Base-by-base conservation (phyloP, 2,888 invertebrate genomes). In the Drosophila merina region DNA sequence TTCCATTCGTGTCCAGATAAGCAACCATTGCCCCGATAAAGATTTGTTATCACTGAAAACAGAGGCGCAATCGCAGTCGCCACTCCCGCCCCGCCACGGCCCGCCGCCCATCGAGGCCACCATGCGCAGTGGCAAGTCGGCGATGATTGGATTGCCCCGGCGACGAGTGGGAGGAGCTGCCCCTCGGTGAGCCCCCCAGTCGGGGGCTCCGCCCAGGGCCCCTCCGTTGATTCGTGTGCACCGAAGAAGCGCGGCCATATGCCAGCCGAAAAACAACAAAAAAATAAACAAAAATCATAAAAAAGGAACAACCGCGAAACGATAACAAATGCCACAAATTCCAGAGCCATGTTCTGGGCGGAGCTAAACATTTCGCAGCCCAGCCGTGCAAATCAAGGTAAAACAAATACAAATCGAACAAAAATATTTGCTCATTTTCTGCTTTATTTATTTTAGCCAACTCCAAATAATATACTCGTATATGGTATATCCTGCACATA, bases 31-130 rank as follows among this genome's bases (percentile, higher is more conserved):
- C 74, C 70, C 12, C 79, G 80, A 85, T 88, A 88, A 88, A 89
- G 90, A 86, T 89, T 90, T 90, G 88, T 90, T 90, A 90, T 89
- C 90, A 89, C 80, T 89, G 88, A 89, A 90, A 89, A 89, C 84
- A 89, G 76, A 87, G 83, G 74, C 77, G 75, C 79, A 84, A 81
- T 73, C 88, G 79, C 82, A 85, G 51, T 56, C 38, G 28, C 45
- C 31, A 12, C 33, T 40, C 38, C 59, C 49, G 14, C 26, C 25
- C 12, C 40, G 55, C 62, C 76, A 30, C 78, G 9, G 0, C 28
- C 50, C 50, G 10, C 31, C 40, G 8, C 25, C 26, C 28, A 52
- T 38, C 31, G 28, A 40, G 31, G n/a, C 78, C 72, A 88, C 77
- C 84, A 85, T 85, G 84, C 86, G 85, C 88, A 88, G 62, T 82